Evolutionary conservation across 2,888 invertebrate genomes (phyloP).

Genomic region (Drosophila bunnanda): DNA sequence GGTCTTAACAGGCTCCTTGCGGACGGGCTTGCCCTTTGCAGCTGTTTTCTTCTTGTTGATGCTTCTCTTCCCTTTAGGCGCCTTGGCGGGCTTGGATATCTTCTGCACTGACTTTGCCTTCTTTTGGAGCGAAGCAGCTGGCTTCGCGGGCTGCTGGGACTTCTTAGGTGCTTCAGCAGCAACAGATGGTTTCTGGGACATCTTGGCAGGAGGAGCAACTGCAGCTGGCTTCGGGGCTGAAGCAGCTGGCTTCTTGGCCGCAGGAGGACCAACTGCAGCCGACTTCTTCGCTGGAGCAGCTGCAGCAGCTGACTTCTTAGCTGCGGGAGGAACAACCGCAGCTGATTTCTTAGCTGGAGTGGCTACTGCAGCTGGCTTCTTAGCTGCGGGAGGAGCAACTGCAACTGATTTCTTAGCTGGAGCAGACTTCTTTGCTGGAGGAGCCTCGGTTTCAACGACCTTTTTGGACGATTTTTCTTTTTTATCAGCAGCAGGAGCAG

Average conservation of each 20-base stretch:
- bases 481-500: constrained; percentile 10
- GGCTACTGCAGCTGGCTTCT: not conserved
- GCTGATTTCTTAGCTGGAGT: not conserved
- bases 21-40: not conserved
- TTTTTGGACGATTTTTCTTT: constrained; percentile 26
- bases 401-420: constrained; percentile 6
- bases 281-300: not conserved
- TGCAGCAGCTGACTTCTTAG: not conserved
- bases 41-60: constrained; percentile 9
- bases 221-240: constrained; percentile 4
- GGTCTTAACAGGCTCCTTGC: constrained; percentile 18
- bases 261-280: not conserved
- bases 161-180: not conserved
- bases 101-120: constrained; percentile 31
- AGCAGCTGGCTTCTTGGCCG: not conserved
- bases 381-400: not conserved
- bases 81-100: constrained; percentile 13
- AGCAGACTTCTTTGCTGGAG: not conserved
- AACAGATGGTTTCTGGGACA: constrained; percentile 4
- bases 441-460: constrained; percentile 3
- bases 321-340: not conserved
- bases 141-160: not conserved
- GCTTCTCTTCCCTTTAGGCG: constrained; percentile 7
- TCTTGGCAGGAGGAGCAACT: constrained; percentile 4
- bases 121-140: constrained; percentile 19